phyloP scores from a whole-genome alignment of 1,140 invertebrate species.

The Lycorma delicatula region DNA sequence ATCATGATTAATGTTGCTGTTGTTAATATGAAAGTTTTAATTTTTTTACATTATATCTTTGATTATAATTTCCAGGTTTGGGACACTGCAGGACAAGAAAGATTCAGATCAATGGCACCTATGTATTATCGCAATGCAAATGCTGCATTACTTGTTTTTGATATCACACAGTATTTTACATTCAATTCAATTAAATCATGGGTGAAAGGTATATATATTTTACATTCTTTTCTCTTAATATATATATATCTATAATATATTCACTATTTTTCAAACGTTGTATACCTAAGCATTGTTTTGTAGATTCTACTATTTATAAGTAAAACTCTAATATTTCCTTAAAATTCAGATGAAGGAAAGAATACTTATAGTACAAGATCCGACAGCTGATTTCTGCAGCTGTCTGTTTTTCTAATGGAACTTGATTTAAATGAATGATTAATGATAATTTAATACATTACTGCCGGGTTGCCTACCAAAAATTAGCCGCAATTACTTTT shows the following conservation, averaged over 20 bases:
- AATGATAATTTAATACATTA: too few species aligned
- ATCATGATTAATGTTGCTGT: too few species aligned
- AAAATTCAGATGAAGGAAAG: background rate
- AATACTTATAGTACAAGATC: background rate
- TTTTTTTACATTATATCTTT: too few species aligned
- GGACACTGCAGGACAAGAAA: slow-evolving; percentile 85
- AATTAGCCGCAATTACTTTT: too few species aligned
- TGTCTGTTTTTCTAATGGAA: too few species aligned
- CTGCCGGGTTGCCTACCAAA: too few species aligned
- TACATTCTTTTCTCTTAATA: background rate
- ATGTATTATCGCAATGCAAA: slow-evolving; percentile 90
- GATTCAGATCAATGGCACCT: slow-evolving; percentile 79
- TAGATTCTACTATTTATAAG: background rate
- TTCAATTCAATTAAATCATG: slow-evolving; percentile 69
- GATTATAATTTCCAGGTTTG: slow-evolving; percentile 50
- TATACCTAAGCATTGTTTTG: slow-evolving; percentile 2
- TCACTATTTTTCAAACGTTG: background rate
- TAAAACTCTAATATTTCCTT: background rate
- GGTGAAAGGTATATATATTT: slow-evolving; percentile 49
- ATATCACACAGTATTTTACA: slow-evolving; percentile 41
- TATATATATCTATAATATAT: background rate
- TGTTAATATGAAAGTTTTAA: too few species aligned
- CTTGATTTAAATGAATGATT: too few species aligned
- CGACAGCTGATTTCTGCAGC: too few species aligned
- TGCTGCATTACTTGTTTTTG: slow-evolving; percentile 40